Conservation (phyloP, 2,888 invertebrate species). For the Aleiodes testaceus region DNA sequence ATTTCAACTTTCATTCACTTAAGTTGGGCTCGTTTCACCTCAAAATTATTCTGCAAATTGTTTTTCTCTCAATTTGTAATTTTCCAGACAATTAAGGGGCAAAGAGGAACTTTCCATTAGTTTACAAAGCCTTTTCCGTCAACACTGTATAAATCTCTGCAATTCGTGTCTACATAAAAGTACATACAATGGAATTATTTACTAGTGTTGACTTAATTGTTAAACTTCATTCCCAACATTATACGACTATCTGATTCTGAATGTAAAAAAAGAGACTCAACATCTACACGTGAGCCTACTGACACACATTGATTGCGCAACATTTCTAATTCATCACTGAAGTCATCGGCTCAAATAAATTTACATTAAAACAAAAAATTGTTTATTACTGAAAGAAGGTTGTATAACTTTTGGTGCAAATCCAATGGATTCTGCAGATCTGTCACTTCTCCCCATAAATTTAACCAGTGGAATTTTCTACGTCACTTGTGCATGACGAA, state of each 20-base stretch:
- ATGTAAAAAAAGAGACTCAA: background rate
- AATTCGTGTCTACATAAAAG: background rate
- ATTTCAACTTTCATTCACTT: slow-evolving; percentile 4
- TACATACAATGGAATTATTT: background rate
- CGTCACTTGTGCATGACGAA: slow-evolving; percentile 4
- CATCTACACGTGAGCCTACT: background rate
- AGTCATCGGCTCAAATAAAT: background rate
- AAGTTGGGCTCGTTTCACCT: slow-evolving; percentile 2
- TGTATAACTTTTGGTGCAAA: background rate
- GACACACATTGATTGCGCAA: slow-evolving; percentile 5
- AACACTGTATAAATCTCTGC: background rate
- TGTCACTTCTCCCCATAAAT: background rate
- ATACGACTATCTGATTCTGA: slow-evolving; percentile 6
- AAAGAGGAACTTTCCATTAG: background rate
- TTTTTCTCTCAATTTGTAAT: slow-evolving; percentile 6
- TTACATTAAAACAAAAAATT: background rate
- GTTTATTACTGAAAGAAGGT: background rate
- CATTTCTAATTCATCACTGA: background rate
- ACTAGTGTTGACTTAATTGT: slow-evolving; percentile 12
- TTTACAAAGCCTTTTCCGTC: background rate
- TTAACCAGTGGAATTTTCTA: slow-evolving; percentile 7
- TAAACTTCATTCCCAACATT: background rate
- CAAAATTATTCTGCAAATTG: background rate
- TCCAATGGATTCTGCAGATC: slow-evolving; percentile 6
- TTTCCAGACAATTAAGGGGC: slow-evolving; percentile 8